A percentile compares a stretch with the other conserved stretches of the same genome.
These are phyloP conservation scores for Neuroscelio doddi DNA, from an alignment of 2,888 invertebrate genomes.

Conservation along the genomic window DNA sequence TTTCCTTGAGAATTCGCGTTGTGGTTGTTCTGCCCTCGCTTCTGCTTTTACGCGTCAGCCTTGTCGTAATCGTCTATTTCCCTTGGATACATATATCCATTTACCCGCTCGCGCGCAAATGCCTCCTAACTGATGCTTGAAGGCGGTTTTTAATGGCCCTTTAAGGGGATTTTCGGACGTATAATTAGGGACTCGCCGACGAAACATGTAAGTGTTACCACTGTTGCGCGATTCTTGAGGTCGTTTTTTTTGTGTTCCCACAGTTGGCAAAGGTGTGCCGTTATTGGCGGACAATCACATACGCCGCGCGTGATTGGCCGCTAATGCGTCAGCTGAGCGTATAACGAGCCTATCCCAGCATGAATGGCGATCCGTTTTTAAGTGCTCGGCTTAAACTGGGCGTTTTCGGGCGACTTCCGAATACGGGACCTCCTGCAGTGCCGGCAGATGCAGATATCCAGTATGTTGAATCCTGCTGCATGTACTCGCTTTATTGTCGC, in stretches of 20 bases:
- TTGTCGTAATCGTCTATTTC: too few relatives aligned
- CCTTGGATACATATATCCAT: constrained; percentile 47
- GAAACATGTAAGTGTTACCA: constrained; percentile 36
- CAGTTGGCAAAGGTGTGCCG: constrained; percentile 4
- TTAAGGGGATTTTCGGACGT: constrained; percentile 67
- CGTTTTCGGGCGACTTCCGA: constrained; percentile 35
- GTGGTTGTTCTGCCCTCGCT: constrained; percentile 40
- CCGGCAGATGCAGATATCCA: constrained; percentile 66
- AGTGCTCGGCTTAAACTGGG: constrained; percentile 33
- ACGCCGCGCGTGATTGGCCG: not conserved
- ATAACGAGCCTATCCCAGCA: constrained; percentile 53
- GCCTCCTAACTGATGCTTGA: constrained; percentile 46
- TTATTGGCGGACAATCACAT: constrained; percentile 24
- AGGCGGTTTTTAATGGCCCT: constrained; percentile 66
- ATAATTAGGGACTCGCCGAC: constrained; percentile 60
- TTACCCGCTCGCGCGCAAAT: constrained; percentile 48
- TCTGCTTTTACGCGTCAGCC: constrained; percentile 34
- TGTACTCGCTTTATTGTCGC: constrained; percentile 58
- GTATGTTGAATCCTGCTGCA: constrained; percentile 50
- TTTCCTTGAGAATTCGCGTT: constrained; percentile 38
- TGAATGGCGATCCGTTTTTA: constrained; percentile 38
- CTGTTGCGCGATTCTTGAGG: constrained; percentile 54
- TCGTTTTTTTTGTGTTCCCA: constrained; percentile 40
- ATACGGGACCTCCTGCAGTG: constrained; percentile 50
- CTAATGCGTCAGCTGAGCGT: constrained; percentile 51